Conservation (phyloP, 2,113 vertebrate genomes). For the Stigmatopora argus region DNA sequence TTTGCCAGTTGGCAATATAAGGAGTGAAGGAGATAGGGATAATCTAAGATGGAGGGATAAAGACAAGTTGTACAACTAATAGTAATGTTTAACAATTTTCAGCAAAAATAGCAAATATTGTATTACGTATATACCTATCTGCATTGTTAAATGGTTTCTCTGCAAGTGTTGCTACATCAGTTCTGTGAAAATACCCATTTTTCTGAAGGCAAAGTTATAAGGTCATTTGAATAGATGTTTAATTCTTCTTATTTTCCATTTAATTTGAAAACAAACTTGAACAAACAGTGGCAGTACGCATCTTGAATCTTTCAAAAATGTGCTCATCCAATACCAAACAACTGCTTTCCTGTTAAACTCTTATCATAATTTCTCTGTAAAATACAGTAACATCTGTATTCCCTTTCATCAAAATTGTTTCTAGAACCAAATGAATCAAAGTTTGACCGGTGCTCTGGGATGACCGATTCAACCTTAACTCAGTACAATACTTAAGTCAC, state of each 20-base stretch:
- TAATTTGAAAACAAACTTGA: not conserved
- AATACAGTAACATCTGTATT: too few relatives aligned
- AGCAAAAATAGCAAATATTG: not conserved
- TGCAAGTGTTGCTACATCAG: not conserved
- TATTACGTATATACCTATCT: not conserved
- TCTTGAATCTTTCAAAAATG: not conserved
- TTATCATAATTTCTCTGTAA: too few relatives aligned
- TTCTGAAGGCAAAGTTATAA: not conserved
- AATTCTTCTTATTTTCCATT: not conserved
- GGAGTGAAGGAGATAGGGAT: not conserved
- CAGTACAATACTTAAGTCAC: not conserved
- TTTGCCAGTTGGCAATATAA: not conserved
- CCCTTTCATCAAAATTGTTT: too few relatives aligned
- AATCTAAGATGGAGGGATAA: not conserved
- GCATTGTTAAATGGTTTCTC: not conserved
- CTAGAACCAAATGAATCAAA: too few relatives aligned
- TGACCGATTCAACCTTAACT: constrained; percentile 14
- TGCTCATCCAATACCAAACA: not conserved
- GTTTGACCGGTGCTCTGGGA: too few relatives aligned
- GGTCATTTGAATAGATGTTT: not conserved
- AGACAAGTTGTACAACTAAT: not conserved
- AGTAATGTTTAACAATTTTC: not conserved
- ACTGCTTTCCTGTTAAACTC: too few relatives aligned
- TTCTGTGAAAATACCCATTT: not conserved
- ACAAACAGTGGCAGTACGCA: not conserved